Evolutionary conservation across 2,797 vertebrate species (phyloP).

Genomic region (Thunnus albacares): DNA sequence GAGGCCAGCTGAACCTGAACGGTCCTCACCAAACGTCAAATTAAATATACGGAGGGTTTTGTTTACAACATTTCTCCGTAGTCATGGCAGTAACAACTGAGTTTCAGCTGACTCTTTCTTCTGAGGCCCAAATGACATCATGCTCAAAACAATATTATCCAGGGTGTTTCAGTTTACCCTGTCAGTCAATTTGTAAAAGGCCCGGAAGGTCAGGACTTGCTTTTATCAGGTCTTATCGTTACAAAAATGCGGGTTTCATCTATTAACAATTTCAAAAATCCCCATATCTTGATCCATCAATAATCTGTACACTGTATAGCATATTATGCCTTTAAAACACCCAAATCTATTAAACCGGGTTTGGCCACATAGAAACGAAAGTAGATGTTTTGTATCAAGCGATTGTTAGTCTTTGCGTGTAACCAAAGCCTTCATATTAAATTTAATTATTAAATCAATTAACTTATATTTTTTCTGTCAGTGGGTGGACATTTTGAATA

Average conservation of each 20-base stretch:
- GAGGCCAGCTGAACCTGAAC: neutral
- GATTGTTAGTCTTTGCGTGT: neutral
- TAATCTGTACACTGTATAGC: neutral
- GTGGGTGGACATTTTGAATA: neutral
- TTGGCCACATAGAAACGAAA: neutral
- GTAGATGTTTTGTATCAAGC: neutral
- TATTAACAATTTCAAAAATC: conserved; percentile 20
- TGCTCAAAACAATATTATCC: conserved; percentile 53
- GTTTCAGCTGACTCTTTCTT: conserved; percentile 23
- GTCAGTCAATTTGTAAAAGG: conserved; percentile 65
- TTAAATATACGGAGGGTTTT: neutral
- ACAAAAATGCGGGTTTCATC: conserved; percentile 43
- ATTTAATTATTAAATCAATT: neutral
- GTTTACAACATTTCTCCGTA: conserved; percentile 11
- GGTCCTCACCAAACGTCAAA: neutral
- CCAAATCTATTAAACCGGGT: neutral
- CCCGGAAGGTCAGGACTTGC: conserved; percentile 49
- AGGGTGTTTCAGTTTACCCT: conserved; percentile 72
- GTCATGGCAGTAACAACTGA: conserved; percentile 5
- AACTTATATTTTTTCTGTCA: neutral
- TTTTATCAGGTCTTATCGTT: conserved; percentile 51
- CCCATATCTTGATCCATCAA: conserved; percentile 28
- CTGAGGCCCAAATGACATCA: conserved; percentile 56
- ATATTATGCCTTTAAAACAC: conserved; percentile 2
- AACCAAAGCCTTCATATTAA: neutral